phyloP scores from a whole-genome alignment of 2,888 invertebrate species.

The Idaea aversata region DNA sequence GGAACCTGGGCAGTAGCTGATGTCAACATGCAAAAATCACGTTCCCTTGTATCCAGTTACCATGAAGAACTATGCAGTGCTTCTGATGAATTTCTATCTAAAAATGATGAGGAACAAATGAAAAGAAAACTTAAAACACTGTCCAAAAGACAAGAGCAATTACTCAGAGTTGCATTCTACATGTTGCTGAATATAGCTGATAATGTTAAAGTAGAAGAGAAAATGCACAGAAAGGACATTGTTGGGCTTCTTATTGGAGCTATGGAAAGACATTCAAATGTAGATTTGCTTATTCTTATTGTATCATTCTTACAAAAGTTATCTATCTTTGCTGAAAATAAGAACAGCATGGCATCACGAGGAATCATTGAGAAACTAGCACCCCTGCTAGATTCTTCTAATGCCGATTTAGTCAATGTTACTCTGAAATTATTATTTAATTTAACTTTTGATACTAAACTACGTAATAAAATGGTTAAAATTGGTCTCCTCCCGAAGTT shows the following conservation, averaged over 20 bases:
- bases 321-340: constrained; percentile 96
- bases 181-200: constrained; percentile 97
- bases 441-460: constrained; percentile 94
- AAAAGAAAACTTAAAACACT: constrained; percentile 88
- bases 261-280: constrained; percentile 91
- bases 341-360: constrained; percentile 92
- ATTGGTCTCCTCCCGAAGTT: constrained; percentile 94
- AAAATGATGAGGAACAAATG: constrained; percentile 87
- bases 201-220: constrained; percentile 96
- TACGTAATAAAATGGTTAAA: constrained; percentile 94
- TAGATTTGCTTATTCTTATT: constrained; percentile 92
- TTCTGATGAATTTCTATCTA: constrained; percentile 69
- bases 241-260: constrained; percentile 92
- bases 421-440: constrained; percentile 95
- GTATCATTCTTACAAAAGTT: constrained; percentile 97
- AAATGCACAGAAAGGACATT: constrained; percentile 97
- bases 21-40: constrained; percentile 78
- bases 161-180: constrained; percentile 94
- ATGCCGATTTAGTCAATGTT: constrained; percentile 88
- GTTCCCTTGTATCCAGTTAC: constrained; percentile 84
- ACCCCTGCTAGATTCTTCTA: constrained; percentile 85
- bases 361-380: constrained; percentile 92
- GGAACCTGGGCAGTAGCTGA: constrained; percentile 84
- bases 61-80: constrained; percentile 83
- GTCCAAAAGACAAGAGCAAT: constrained; percentile 95